Base-by-base conservation (phyloP, 1,140 invertebrate species). In the Argopecten irradians region DNA sequence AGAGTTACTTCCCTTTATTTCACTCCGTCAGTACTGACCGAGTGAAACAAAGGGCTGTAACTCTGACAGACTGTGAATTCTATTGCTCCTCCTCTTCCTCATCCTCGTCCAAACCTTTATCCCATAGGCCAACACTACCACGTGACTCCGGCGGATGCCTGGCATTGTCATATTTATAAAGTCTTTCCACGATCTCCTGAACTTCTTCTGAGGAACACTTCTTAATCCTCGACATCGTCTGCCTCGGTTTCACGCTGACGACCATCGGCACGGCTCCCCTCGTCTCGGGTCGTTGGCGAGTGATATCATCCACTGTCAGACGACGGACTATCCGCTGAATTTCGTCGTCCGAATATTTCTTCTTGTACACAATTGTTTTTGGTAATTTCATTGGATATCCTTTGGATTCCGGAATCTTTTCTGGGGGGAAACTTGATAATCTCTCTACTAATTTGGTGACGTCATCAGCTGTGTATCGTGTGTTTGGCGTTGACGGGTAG, bases 321-420 rank as follows among this genome's bases (percentile, higher is more conserved):
- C 91, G 86, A 19, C 91, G 87, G 19, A 92, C 91, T 19, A 92
- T 92, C n/a, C 86, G 87, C 82, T 90, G 84, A n/a, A 92, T 89
- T 87, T 92, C 87, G 33, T 88, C 82, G 16, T 88, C 89, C 0
- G 86, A 90, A 55, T 89, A 91, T 35, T 91, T 90, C 35, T 91
- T 92, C 83, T 91, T 89, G 34, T 92, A 90, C 14, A 89, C 71
- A 32, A 90, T 89, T 9, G 87, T 84, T 11, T 86, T 33, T 36
- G 88, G 88, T 35, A 89, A 43, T 82, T 90, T 86, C 33, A 90
- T 82, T 36, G 86, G 82, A 83, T 90, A 88, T n/a, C 91, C 91
- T 39, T 87, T 84, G 28, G 91, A 92, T 89, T 92, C 89, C 14
- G 91, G 91, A 35, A 92, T 85, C 55, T 92, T 92, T 55, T 82